Evolutionary conservation across 1,140 invertebrate genomes (phyloP).

Genomic region (Bombyx mori): DNA sequence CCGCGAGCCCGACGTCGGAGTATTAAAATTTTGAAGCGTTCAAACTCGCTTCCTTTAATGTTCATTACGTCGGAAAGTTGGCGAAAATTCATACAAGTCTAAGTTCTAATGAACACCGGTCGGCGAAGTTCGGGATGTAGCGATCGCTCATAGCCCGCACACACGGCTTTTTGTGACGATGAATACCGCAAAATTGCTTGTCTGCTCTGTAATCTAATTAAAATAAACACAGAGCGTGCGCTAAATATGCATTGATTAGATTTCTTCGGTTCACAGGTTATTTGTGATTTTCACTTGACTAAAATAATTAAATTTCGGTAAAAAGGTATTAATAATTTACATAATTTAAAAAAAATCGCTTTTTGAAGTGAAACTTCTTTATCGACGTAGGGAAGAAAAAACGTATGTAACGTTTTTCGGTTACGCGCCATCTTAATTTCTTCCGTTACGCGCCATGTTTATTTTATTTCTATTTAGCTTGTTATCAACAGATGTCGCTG

Average conservation of each 20-base stretch:
- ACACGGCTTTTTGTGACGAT: constrained; percentile 36
- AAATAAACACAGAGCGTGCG: constrained; percentile 3
- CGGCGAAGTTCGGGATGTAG: constrained; percentile 41
- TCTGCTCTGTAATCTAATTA: constrained; percentile 1
- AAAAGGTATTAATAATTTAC: too few species aligned
- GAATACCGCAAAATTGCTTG: constrained; percentile 16
- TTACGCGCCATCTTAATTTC: too few species aligned
- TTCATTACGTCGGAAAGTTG: constrained; percentile 66
- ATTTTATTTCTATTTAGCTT: too few species aligned
- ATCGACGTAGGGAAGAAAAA: too few species aligned
- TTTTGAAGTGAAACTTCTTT: too few species aligned
- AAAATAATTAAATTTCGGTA: too few species aligned
- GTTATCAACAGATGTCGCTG: too few species aligned
- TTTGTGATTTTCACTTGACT: too few species aligned
- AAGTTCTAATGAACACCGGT: constrained; percentile 67
- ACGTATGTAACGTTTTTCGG: too few species aligned
- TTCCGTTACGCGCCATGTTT: too few species aligned
- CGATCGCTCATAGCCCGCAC: constrained; percentile 28
- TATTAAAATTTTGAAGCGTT: constrained; percentile 66
- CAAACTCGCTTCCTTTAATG: constrained; percentile 64
- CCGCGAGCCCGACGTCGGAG: constrained; percentile 28
- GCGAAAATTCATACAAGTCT: constrained; percentile 64
- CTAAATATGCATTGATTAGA: neutral
- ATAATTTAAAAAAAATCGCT: too few species aligned
- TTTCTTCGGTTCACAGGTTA: too few species aligned